Evolutionary conservation across 1,140 invertebrate species (phyloP).

Genomic region (Adelges cooleyi): DNA sequence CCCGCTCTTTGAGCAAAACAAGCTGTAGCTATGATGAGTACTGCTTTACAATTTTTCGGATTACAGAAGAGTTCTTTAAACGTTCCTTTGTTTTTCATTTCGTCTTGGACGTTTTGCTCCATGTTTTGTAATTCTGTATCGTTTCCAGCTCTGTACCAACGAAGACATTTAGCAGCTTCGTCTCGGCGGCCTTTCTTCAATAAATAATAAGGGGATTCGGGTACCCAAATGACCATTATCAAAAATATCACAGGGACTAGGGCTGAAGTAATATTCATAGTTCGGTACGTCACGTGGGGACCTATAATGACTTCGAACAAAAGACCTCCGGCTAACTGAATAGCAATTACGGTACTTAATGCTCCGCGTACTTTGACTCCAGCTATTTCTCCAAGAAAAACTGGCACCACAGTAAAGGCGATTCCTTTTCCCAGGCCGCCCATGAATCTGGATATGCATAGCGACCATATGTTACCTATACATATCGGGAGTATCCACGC

Average conservation of each 20-base stretch:
- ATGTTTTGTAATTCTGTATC: conserved; percentile 28
- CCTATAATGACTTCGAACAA: conserved; percentile 44
- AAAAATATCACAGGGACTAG: conserved; percentile 51
- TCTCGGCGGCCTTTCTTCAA: conserved; percentile 47
- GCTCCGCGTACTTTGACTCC: conserved; percentile 34
- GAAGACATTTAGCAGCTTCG: conserved; percentile 45
- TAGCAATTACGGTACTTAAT: conserved; percentile 62
- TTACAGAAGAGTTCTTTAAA: conserved; percentile 29
- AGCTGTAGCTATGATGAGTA: conserved; percentile 51
- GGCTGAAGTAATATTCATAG: conserved; percentile 52
- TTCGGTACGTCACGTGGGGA: conserved; percentile 55
- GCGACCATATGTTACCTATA: background rate
- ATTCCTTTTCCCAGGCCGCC: conserved; percentile 58
- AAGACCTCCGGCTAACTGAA: conserved; percentile 64
- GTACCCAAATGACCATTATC: conserved; percentile 56
- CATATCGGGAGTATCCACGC: conserved; percentile 43
- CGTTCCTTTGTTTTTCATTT: conserved; percentile 32
- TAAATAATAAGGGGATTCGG: conserved; percentile 68
- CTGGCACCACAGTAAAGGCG: conserved; percentile 62
- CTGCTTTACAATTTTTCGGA: conserved; percentile 41
- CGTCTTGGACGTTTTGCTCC: conserved; percentile 30
- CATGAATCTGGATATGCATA: conserved; percentile 31
- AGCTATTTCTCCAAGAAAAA: conserved; percentile 76
- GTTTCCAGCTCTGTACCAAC: conserved; percentile 29
- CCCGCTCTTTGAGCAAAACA: conserved; percentile 64